Evolutionary conservation across 2,797 vertebrate genomes (phyloP), one percentile per base, ranked within the genome.

Genomic region (Chiroxiphia lanceolata): DNA sequence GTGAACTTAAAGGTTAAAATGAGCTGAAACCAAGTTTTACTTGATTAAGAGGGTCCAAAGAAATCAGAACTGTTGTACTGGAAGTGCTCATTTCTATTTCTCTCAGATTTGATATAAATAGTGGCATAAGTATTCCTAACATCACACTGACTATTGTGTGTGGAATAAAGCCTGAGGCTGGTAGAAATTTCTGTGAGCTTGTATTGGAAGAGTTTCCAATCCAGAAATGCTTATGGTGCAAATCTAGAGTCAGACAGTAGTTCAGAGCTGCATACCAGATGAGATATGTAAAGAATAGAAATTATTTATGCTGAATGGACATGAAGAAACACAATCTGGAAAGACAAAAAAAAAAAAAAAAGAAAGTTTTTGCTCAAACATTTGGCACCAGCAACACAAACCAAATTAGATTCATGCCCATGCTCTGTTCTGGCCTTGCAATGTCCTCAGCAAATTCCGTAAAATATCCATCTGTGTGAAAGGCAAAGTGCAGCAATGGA

Each of bases 351-450:
- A 29, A 51, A 51, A 51, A 45, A 64, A 65, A 77, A 44, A 44
- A 23, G 8, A 26, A 89, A 84, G 21, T 14, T 81, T 94, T 83
- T 75, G 6, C 59, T 87, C 16, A 56, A 75, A 67, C 6, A 70
- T 87, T 89, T 92, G 56, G 31, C 56, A 34, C 15, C 7, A 34
- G 71, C 23, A 31, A 50, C 63, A 53, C 6, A 59, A 87, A 82
- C 19, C 44, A 86, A 90, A 93, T 95, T 70, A 89, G 15, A 93
- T 95, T 95, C 75, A 83, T 48, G 48, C 13, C 93, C 51, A 70
- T 79, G 67, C 45, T 82, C 33, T 70, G 44, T 67, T 87, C 75
- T 90, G 77, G 67, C 78, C 75, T 95, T 94, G 68, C 38, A 80
- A 74, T 1, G 31, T 79, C 78, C 83, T 91, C 65, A 74, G 56